These are phyloP conservation scores for Parnassius orleans DNA, from an alignment of 2,888 invertebrate species.

Conservation along the genomic window DNA sequence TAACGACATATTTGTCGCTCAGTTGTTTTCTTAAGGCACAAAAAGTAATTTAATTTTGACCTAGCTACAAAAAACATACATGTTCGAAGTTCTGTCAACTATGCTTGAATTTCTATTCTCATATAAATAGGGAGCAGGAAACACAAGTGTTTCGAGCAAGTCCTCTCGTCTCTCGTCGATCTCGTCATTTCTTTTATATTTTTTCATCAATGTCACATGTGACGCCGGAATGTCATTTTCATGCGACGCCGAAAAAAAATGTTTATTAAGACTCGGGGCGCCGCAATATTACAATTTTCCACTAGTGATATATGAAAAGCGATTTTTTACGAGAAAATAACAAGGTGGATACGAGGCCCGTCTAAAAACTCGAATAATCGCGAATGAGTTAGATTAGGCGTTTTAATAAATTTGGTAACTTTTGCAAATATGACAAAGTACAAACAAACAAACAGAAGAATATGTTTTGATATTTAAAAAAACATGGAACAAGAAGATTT, in stretches of 20 bases:
- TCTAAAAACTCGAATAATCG: too few species aligned
- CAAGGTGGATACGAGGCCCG: conserved; percentile 59
- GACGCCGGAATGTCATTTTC: conserved; percentile 80
- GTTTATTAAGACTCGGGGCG: conserved; percentile 74
- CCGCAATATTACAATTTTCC: conserved; percentile 77
- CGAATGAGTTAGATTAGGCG: conserved; percentile 32
- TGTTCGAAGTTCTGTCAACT: conserved; percentile 1
- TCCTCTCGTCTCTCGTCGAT: conserved; percentile 50
- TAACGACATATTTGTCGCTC: too few species aligned
- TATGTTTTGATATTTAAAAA: too few species aligned
- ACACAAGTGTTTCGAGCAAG: conserved; percentile 12
- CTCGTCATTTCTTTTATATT: conserved; percentile 78
- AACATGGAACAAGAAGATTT: too few species aligned
- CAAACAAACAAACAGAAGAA: too few species aligned
- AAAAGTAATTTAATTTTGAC: too few species aligned
- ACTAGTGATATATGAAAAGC: conserved; percentile 79
- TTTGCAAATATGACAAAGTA: too few species aligned
- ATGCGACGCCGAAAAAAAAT: conserved; percentile 73
- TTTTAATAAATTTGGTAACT: conserved; percentile 33
- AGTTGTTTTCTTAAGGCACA: too few species aligned
- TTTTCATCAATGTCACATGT: conserved; percentile 81
- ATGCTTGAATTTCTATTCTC: conserved; percentile 14
- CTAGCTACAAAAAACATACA: background rate
- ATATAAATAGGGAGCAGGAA: conserved; percentile 26
- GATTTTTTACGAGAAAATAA: conserved; percentile 79